Percentiles rank a stretch among this genome's conserved stretches.
Evolutionary conservation across 2,113 vertebrate species (phyloP).

Genomic region (Nerophis lumbriciformis): DNA sequence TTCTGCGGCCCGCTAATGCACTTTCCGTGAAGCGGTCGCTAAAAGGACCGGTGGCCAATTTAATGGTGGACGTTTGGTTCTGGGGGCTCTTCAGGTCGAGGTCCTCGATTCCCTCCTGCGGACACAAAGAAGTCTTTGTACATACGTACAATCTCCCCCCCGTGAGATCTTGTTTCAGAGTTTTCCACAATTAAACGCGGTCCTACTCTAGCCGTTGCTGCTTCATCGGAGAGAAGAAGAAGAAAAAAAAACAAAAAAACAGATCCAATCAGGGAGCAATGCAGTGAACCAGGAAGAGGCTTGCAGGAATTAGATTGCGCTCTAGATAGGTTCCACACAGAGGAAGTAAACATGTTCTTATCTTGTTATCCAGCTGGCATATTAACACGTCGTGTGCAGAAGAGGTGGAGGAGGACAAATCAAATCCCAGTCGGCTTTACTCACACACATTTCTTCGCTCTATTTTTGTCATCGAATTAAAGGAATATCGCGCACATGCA

Average conservation of each 20-base stretch:
- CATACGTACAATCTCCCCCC: conserved; percentile 31
- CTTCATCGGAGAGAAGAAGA: conserved; percentile 31
- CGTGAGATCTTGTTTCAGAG: conserved; percentile 36
- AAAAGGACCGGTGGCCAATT: conserved; percentile 60
- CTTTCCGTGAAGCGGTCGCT: conserved; percentile 49
- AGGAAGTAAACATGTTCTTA: conserved; percentile 68
- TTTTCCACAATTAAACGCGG: conserved; percentile 49
- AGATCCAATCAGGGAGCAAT: conserved; percentile 44
- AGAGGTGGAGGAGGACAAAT: conserved; percentile 52
- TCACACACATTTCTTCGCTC: conserved; percentile 51
- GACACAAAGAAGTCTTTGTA: conserved; percentile 61
- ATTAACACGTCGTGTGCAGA: conserved; percentile 61
- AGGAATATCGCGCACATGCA: conserved; percentile 21
- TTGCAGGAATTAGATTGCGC: conserved; percentile 66
- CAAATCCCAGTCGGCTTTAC: conserved; percentile 57
- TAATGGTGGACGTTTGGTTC: conserved; percentile 56
- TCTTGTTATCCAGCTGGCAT: conserved; percentile 70
- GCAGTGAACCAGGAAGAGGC: conserved; percentile 40
- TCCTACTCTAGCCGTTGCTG: conserved; percentile 29
- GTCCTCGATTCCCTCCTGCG: conserved; percentile 48
- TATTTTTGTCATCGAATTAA: conserved; percentile 41
- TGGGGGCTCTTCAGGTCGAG: conserved; percentile 47
- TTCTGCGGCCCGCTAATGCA: conserved; percentile 37
- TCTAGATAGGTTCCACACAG: conserved; percentile 65
- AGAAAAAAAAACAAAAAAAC: not conserved